Evolutionary conservation across 1,140 invertebrate genomes (phyloP), one percentile per base, ranked within the genome.

Genomic region (Drosophila pallidifrons): DNA sequence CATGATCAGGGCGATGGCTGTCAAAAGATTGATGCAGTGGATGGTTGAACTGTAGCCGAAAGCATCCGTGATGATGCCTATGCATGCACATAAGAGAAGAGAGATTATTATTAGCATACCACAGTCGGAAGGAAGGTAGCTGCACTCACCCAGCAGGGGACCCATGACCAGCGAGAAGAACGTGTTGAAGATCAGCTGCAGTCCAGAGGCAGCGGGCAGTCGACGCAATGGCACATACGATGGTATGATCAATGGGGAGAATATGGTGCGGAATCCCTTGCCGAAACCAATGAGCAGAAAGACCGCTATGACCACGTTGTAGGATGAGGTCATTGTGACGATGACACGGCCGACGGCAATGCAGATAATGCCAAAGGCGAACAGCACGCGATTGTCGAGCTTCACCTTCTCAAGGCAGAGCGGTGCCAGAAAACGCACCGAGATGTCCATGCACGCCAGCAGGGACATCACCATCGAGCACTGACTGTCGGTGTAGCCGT

Each of bases 191-290:
- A 95, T 93, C 93, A 95, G 94, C 86, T 96, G 95, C 43, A 96
- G 94, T 0, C 95, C 94, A 1, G 94, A 94, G 15, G 95, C 95
- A 43, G 95, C 95, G 2, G 95, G 93, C 57, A 95, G 79, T 49
- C 94, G 93, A 16, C 95, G 94, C 20, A 95, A 78, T 0, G 95
- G 94, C 5, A 96, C 95, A 79, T 95, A 94, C 82, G 94, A 95
- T 1, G 95, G 95, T 69, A 96, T 95, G 3, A 96, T 94, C 3
- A 96, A 91, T 3, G 94, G 94, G 89, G 95, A 95, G 80, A 95
- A 96, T 0, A 96, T 95, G 45, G 95, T 95, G 61, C 95, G 93
- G 13, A 96, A 92, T 0, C 95, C 95, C 92, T 96, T 96, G 32
- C 95, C 94, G 1, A 96, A 91, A 5, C 96, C 96, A 38, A 96